These are phyloP conservation scores for Bradynema listronoti DNA, from an alignment of 1,140 invertebrate genomes.

Conservation along the genomic window DNA sequence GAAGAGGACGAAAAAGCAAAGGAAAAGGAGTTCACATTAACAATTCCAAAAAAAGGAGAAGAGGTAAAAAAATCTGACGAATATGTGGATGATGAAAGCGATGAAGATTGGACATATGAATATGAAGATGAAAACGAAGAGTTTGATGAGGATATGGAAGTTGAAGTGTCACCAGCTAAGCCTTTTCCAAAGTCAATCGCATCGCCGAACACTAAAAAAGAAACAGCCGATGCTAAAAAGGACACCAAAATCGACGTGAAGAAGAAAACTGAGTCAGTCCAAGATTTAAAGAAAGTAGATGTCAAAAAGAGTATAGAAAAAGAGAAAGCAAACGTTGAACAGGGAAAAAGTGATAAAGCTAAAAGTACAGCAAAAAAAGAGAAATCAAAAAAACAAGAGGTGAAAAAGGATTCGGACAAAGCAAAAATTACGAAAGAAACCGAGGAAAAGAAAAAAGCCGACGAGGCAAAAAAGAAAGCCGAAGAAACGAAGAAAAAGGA, in stretches of 20 bases:
- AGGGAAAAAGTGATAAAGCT: constrained; percentile 11
- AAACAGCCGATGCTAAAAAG: too few relatives aligned
- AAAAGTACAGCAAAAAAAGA: constrained; percentile 19
- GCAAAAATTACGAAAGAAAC: neutral
- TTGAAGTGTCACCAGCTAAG: too few relatives aligned
- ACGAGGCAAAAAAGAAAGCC: neutral
- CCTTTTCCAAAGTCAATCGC: too few relatives aligned
- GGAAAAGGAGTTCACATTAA: constrained; percentile 7
- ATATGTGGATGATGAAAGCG: constrained; percentile 13
- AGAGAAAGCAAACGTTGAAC: constrained; percentile 11
- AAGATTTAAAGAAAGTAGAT: constrained; percentile 15
- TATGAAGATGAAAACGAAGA: constrained; percentile 21
- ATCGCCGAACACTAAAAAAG: too few relatives aligned
- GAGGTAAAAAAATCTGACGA: too few relatives aligned
- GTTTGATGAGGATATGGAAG: neutral
- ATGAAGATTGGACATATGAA: constrained; percentile 25
- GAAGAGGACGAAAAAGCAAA: constrained; percentile 8
- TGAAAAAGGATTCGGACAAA: neutral
- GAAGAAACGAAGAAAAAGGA: constrained; percentile 8
- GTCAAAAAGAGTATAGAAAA: constrained; percentile 11
- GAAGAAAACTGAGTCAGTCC: too few relatives aligned
- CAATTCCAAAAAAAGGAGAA: constrained; percentile 8
- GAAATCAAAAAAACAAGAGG: neutral
- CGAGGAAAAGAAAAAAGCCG: constrained; percentile 8
- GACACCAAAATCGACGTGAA: neutral